Evolutionary conservation across 2,888 invertebrate genomes (phyloP).

Genomic region (Patella caerulea): DNA sequence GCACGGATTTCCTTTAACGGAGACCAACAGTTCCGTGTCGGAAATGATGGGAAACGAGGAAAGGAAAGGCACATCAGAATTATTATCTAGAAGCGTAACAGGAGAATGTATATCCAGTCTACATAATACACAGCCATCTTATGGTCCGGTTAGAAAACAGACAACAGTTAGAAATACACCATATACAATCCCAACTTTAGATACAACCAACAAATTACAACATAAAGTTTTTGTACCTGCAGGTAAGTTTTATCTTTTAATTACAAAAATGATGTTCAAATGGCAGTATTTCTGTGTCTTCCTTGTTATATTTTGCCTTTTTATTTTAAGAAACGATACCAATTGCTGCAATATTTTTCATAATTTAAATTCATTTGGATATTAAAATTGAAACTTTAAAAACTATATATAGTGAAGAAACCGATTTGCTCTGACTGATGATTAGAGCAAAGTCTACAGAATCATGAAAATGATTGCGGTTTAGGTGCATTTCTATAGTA

Average conservation of each 20-base stretch:
- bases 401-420: no score
- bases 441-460: no score
- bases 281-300: no score
- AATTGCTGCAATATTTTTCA: no score
- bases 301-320: no score
- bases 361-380: no score
- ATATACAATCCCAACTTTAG: conserved; percentile 10
- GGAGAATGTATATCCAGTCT: conserved; percentile 14
- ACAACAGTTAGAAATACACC: conserved; percentile 9
- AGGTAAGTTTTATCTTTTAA: conserved; percentile 8
- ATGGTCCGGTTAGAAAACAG: conserved; percentile 17
- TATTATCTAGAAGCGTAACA: neutral
- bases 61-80: conserved; percentile 15
- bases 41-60: conserved; percentile 26
- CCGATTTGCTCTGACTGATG: no score
- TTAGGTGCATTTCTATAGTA: no score
- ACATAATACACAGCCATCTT: conserved; percentile 16
- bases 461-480: no score
- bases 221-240: conserved; percentile 24
- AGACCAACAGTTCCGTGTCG: conserved; percentile 23
- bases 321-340: no score
- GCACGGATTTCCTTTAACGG: conserved; percentile 23
- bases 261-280: no score
- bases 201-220: conserved; percentile 12
- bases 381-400: no score